A percentile compares a stretch with the other conserved stretches of the same genome.
Evolutionary conservation across 2,797 vertebrate genomes (phyloP).

Genomic region (Anguilla marmorata): DNA sequence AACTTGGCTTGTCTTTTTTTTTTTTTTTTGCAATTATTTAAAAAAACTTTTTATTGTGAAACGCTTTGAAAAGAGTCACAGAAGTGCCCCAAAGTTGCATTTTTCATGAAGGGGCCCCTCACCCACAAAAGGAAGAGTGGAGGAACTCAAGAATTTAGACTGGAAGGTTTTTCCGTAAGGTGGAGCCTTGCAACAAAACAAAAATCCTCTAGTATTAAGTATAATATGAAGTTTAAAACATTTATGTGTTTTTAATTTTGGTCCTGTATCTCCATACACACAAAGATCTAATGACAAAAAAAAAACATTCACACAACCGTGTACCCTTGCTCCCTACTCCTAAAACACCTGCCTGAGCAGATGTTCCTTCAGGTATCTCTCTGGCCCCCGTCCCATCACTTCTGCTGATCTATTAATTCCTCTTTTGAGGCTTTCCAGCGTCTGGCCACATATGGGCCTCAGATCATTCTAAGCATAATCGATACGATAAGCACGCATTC

Average conservation of each 20-base stretch:
- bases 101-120: not conserved
- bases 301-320: not conserved
- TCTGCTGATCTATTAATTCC: constrained; percentile 29
- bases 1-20: too few species aligned
- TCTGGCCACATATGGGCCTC: constrained; percentile 22
- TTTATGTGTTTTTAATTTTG: not conserved
- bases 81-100: too few species aligned
- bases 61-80: not conserved
- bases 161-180: not conserved
- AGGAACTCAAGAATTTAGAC: not conserved
- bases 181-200: not conserved
- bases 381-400: not conserved
- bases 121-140: not conserved
- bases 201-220: not conserved
- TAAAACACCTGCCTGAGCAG: not conserved
- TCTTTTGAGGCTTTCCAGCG: not conserved
- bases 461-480: constrained; percentile 13
- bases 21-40: too few species aligned
- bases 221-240: not conserved
- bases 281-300: not conserved
- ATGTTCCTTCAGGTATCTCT: not conserved
- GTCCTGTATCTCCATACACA: not conserved
- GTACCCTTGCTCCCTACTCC: not conserved
- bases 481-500: not conserved
- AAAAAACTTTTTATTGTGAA: not conserved